Base-by-base conservation (phyloP, 2,797 vertebrate genomes). In the Rhadinocentrus ornatus region DNA sequence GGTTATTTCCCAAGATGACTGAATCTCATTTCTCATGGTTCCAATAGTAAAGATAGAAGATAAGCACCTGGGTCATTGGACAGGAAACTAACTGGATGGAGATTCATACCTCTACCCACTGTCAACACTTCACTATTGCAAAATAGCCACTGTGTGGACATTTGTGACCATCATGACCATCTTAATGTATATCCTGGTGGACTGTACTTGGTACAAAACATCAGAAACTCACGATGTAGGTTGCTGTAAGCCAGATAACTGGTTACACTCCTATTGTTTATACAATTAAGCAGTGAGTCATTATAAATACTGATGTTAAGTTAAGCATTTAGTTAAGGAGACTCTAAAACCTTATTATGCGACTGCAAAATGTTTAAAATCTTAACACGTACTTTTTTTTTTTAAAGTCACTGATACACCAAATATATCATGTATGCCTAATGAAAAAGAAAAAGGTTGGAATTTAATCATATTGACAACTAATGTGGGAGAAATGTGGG, bases 1-100 rank as follows among this genome's bases (percentile, higher is more conserved):
- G 87, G 75, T 93, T 89, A 92, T 93, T 91, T 93, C 90, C 92
- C 90, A 78, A 74, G 90, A 85, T 75, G 82, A 81, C 67, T 73
- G 79, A 77, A 77, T 78, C 83, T 83, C 75, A 64, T 75, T 87
- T 58, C 68, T 83, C 53, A 22, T 59, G 61, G 79, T 76, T 87
- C 73, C 53, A 52, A 69, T 76, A 58, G 66, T 81, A 78, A 82
- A 87, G 77, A 85, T 46, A 82, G 84, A 76, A 71, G 83, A 87
- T 89, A 88, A 85, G 75, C 80, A 87, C 79, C 80, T 80, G 77
- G 88, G 75, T 58, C 75, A 66, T 4, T 70, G 66, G 65, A 80
- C 63, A 79, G 61, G 32, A 82, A 85, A 79, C 34, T 62, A 71
- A 77, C 77, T 34, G 72, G 71, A 71, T 52, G 39, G 35, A 71